A percentile compares a stretch with the other conserved stretches of the same genome.
Evolutionary conservation across 1,140 invertebrate genomes (phyloP).

Genomic region (Drosophila lowei): DNA sequence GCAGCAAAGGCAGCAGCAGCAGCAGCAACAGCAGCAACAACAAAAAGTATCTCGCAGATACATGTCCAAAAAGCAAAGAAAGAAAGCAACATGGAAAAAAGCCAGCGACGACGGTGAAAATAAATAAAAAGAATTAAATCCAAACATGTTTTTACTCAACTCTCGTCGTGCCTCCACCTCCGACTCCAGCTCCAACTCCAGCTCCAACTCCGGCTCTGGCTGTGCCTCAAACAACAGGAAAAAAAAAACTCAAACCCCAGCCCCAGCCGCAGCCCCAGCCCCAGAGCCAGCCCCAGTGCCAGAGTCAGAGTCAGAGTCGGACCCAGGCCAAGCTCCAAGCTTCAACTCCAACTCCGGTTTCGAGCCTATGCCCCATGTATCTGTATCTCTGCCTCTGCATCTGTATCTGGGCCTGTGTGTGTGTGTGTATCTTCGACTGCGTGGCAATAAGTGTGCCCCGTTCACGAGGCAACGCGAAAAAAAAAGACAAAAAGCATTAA

Average conservation of each 20-base stretch:
- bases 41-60: constrained; percentile 75
- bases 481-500: constrained; percentile 50
- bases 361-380: constrained; percentile 50
- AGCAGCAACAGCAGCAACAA: constrained; percentile 32
- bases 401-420: constrained; percentile 23
- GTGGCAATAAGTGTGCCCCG: constrained; percentile 77
- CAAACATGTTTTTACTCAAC: constrained; percentile 74
- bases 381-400: constrained; percentile 25
- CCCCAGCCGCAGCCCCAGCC: constrained; percentile 35
- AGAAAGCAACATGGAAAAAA: constrained; percentile 66
- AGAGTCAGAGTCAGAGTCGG: constrained; percentile 27
- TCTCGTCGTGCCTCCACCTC: constrained; percentile 38
- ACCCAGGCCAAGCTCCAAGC: constrained; percentile 17
- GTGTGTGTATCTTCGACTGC: constrained; percentile 48
- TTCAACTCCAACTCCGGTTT: constrained; percentile 68
- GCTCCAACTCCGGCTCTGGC: constrained; percentile 22
- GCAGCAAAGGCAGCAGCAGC: neutral
- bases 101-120: constrained; percentile 57
- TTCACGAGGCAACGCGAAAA: constrained; percentile 61
- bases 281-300: constrained; percentile 32
- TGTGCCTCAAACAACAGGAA: constrained; percentile 40
- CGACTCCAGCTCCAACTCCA: constrained; percentile 28
- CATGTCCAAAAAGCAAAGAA: constrained; percentile 75
- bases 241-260: constrained; percentile 40
- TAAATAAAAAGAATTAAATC: constrained; percentile 77